phyloP scores from a whole-genome alignment of 2,113 vertebrate species.

The Bos javanicus region DNA sequence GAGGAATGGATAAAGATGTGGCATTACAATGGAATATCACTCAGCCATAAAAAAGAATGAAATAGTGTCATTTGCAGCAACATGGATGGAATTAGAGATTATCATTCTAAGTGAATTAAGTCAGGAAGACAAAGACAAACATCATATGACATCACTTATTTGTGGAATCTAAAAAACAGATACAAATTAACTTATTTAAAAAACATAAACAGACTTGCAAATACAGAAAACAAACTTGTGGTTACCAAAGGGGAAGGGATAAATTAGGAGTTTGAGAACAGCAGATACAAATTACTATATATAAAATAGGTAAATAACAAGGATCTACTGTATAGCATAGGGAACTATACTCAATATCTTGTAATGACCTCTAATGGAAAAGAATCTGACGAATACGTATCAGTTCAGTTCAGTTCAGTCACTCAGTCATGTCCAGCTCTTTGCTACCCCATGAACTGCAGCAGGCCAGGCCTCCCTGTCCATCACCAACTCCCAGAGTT shows the following conservation, averaged over 20 bases:
- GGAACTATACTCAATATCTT: neutral
- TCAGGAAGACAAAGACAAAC: neutral
- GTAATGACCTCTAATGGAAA: neutral
- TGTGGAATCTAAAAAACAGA: neutral
- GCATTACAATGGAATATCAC: neutral
- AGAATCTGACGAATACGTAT: neutral
- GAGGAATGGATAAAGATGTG: neutral
- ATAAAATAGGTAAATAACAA: neutral
- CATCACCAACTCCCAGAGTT: neutral
- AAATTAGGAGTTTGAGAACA: neutral
- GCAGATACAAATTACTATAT: neutral
- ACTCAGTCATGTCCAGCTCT: neutral
- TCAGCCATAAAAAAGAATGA: neutral
- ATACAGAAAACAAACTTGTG: neutral
- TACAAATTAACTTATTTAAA: neutral
- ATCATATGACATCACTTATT: neutral
- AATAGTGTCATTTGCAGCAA: neutral
- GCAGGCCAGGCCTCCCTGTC: neutral
- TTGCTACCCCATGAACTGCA: neutral
- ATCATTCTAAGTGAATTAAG: neutral
- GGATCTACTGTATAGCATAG: neutral
- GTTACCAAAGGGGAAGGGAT: neutral
- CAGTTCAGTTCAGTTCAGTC: neutral
- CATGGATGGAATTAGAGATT: neutral
- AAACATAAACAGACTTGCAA: neutral